phyloP scores from a whole-genome alignment of 2,888 invertebrate genomes.

The Tetranychus piercei region DNA sequence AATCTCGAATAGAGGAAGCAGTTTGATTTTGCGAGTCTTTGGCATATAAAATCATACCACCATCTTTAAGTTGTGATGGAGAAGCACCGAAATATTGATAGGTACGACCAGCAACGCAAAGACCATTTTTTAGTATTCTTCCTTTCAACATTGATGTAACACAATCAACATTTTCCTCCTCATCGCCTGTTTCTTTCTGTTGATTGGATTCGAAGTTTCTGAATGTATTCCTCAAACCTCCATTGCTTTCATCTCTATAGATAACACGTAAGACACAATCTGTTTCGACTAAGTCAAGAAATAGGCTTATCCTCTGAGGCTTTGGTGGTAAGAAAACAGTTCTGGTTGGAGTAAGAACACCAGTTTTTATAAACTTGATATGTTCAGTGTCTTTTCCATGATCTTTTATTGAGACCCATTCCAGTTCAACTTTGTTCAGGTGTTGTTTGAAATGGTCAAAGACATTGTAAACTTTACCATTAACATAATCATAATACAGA shows the following conservation, averaged over 20 bases:
- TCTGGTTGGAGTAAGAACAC: not conserved
- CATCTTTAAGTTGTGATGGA: conserved; percentile 28
- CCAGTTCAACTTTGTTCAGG: not conserved
- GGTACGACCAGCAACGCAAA: conserved; percentile 23
- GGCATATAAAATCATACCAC: conserved; percentile 27
- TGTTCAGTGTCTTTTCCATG: not conserved
- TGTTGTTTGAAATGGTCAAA: not conserved
- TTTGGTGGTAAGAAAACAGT: not conserved
- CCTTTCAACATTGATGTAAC: conserved; percentile 11
- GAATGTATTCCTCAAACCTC: not conserved
- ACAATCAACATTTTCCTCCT: not conserved
- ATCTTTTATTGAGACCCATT: not conserved
- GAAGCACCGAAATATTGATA: conserved; percentile 28
- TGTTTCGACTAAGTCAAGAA: not conserved
- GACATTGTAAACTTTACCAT: not conserved
- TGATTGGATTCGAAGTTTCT: not conserved
- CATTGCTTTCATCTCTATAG: not conserved
- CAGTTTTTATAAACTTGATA: not conserved
- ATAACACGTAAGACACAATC: not conserved
- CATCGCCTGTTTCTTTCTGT: not conserved
- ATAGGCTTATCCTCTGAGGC: not conserved
- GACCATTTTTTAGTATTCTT: not conserved
- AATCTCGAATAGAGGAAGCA: conserved; percentile 23
- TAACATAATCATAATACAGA: not conserved
- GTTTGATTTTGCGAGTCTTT: conserved; percentile 21